Evolutionary conservation across 1,140 invertebrate species (phyloP).

Genomic region (Aphis craccivora): DNA sequence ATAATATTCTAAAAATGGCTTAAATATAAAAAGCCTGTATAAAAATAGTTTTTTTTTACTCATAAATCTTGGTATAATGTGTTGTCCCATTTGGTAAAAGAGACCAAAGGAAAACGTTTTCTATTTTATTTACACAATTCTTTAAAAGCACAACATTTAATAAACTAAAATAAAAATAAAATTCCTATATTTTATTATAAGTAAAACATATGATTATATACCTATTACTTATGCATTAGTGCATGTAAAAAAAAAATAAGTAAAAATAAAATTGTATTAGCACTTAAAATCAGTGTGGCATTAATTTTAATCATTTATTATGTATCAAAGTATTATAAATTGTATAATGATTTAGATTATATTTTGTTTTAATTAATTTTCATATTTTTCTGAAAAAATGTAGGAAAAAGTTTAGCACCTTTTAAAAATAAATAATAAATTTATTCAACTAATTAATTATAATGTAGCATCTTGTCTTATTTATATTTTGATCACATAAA

Average conservation of each 20-base stretch:
- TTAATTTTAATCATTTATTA: not conserved
- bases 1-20: not conserved
- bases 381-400: not conserved
- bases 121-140: not conserved
- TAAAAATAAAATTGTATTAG: not conserved
- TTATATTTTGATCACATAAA: no score
- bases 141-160: not conserved
- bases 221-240: no score
- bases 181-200: not conserved
- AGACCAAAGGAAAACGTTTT: not conserved
- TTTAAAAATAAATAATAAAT: not conserved
- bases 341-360: not conserved
- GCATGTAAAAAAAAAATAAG: no score
- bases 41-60: slow-evolving; percentile 4
- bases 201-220: not conserved
- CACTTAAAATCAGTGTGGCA: not conserved
- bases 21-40: not conserved
- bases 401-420: not conserved
- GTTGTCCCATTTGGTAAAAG: not conserved
- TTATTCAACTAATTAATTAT: not conserved
- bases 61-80: not conserved
- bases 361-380: not conserved
- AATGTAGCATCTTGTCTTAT: not conserved
- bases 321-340: not conserved
- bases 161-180: not conserved